phyloP scores from a whole-genome alignment of 2,888 invertebrate species.

The Ornithoptera priamus region DNA sequence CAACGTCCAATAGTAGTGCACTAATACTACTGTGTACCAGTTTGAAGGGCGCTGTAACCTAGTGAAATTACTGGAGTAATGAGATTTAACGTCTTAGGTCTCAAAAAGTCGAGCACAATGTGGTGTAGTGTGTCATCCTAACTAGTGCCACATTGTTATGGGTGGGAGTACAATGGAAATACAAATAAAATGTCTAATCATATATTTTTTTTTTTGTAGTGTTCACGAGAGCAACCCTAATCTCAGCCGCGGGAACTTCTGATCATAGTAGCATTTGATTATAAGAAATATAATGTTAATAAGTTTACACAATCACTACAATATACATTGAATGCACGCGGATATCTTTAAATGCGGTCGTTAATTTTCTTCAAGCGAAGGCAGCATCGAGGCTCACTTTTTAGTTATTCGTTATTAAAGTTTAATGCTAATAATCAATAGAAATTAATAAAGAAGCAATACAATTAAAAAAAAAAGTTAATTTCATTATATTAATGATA shows the following conservation, averaged over 20 bases:
- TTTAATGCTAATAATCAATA: conserved; percentile 5
- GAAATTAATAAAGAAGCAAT: conserved; percentile 13
- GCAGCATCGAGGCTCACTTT: conserved; percentile 21
- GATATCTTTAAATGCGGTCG: conserved; percentile 22
- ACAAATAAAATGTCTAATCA: conserved; percentile 28
- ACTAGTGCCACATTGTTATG: too few species aligned
- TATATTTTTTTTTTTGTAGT: conserved; percentile 60
- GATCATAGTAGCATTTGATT: conserved; percentile 43
- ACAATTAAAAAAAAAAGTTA: conserved; percentile 2
- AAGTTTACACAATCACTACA: conserved; percentile 48
- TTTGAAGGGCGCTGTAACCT: too few species aligned
- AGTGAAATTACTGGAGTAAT: too few species aligned
- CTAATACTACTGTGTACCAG: too few species aligned
- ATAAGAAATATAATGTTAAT: conserved; percentile 34
- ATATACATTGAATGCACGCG: conserved; percentile 1
- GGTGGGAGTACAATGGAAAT: too few species aligned
- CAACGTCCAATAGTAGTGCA: too few species aligned
- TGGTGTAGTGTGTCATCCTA: too few species aligned
- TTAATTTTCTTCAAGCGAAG: conserved; percentile 10
- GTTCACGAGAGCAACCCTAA: conserved; percentile 83
- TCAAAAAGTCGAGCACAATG: too few species aligned
- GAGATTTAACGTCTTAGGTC: too few species aligned
- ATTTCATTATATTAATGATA: conserved; percentile 11
- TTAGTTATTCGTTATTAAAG: conserved; percentile 17
- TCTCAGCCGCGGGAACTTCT: conserved; percentile 77